Evolutionary conservation across 2,888 invertebrate genomes (phyloP).

Genomic region (Noctua janthe): DNA sequence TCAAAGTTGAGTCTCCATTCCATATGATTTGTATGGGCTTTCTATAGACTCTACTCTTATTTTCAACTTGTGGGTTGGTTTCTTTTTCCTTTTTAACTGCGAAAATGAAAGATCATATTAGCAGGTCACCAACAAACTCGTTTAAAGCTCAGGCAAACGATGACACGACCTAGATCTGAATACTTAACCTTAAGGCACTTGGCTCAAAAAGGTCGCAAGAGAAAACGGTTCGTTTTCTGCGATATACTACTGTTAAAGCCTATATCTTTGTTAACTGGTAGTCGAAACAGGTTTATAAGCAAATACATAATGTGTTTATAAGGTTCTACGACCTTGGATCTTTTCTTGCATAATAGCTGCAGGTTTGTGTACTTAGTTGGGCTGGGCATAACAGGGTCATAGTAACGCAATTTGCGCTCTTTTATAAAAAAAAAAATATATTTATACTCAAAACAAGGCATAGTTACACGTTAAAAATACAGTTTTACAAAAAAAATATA

Average conservation of each 20-base stretch:
- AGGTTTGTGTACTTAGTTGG: constrained; percentile 13
- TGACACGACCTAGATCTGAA: constrained; percentile 1
- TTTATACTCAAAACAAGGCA: too few species aligned
- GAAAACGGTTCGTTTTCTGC: constrained; percentile 4
- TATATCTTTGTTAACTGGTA: not conserved
- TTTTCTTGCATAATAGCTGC: constrained; percentile 23
- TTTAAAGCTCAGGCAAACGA: constrained; percentile 6
- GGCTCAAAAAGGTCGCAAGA: constrained; percentile 8
- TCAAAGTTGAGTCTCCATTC: not conserved
- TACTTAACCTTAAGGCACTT: not conserved
- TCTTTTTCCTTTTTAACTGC: not conserved
- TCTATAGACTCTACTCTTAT: not conserved
- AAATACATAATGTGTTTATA: constrained; percentile 5
- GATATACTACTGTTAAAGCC: not conserved
- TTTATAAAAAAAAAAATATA: too few species aligned
- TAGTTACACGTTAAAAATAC: too few species aligned
- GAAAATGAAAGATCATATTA: not conserved
- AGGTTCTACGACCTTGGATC: constrained; percentile 16
- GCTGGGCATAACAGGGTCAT: not conserved
- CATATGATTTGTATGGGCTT: not conserved
- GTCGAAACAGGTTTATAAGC: constrained; percentile 7
- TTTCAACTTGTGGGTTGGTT: not conserved
- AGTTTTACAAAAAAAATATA: too few species aligned
- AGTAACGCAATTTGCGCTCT: not conserved
- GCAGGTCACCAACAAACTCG: not conserved